Percentiles rank a stretch among this genome's conserved stretches.
Conservation (phyloP, 1,140 invertebrate genomes). For the Phenacoccus solenopsis region DNA sequence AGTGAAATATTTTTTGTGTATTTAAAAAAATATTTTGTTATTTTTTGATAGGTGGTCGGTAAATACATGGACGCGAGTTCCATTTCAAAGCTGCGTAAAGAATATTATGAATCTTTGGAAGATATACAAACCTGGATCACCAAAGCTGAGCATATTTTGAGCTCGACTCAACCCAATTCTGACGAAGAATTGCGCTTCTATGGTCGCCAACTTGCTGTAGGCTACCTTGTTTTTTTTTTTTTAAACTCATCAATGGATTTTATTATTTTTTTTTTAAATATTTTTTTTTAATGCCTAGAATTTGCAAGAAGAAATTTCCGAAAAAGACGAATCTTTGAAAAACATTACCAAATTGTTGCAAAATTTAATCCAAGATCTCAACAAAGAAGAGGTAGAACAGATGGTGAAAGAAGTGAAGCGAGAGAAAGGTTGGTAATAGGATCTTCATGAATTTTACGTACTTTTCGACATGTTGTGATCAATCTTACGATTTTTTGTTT, state of each 20-base stretch:
- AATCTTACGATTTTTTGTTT: constrained; percentile 20
- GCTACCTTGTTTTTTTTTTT: background rate
- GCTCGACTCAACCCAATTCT: constrained; percentile 50
- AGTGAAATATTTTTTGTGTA: background rate
- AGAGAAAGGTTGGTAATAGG: constrained; percentile 44
- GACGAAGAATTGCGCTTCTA: constrained; percentile 65
- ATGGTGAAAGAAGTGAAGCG: constrained; percentile 83
- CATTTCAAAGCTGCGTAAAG: constrained; percentile 62
- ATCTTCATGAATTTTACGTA: background rate
- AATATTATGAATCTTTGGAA: constrained; percentile 63
- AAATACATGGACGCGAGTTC: constrained; percentile 80
- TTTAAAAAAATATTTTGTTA: constrained; percentile 19
- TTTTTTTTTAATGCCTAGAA: constrained; percentile 30
- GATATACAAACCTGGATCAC: constrained; percentile 65
- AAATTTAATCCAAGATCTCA: constrained; percentile 74
- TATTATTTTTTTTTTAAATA: background rate
- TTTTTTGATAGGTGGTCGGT: constrained; percentile 44
- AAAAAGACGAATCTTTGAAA: constrained; percentile 80
- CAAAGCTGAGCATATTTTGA: constrained; percentile 56
- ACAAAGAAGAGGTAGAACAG: constrained; percentile 73
- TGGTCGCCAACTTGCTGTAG: constrained; percentile 58
- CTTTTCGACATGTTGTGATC: background rate
- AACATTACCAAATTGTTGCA: constrained; percentile 81
- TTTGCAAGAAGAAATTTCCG: constrained; percentile 66
- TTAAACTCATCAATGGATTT: too few relatives aligned